These are phyloP conservation scores for Capreolus pygargus DNA, from an alignment of 2,113 vertebrate genomes.

Conservation along the genomic window DNA sequence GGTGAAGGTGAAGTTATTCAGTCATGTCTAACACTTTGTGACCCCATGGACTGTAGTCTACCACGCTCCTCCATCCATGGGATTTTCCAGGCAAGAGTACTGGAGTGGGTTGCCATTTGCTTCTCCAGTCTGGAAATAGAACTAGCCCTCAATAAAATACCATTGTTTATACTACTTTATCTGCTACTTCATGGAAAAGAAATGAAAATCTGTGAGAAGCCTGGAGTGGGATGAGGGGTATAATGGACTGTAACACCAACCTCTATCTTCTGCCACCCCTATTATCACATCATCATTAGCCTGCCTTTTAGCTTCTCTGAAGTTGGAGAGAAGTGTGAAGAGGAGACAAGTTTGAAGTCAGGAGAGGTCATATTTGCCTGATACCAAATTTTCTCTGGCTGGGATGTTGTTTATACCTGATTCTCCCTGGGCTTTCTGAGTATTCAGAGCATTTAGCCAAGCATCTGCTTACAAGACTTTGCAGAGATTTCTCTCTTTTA, in stretches of 20 bases:
- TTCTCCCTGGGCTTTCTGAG: background rate
- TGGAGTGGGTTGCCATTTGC: background rate
- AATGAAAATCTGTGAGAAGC: background rate
- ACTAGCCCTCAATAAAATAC: background rate
- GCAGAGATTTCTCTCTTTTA: background rate
- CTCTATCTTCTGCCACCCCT: background rate
- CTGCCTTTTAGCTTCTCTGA: background rate
- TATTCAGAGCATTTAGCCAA: background rate
- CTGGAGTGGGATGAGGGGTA: background rate
- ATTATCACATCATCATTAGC: background rate
- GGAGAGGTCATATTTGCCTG: background rate
- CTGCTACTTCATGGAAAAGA: background rate
- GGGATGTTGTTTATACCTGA: background rate
- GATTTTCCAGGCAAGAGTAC: background rate
- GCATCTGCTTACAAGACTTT: background rate
- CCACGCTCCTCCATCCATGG: accelerated
- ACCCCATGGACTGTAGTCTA: background rate
- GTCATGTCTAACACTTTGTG: background rate
- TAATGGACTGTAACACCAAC: background rate
- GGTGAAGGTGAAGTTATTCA: background rate
- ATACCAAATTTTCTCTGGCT: background rate
- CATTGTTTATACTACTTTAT: background rate
- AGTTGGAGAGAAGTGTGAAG: background rate
- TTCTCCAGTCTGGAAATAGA: background rate
- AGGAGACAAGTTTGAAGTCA: background rate